Evolutionary conservation across 2,888 invertebrate species (phyloP).

Genomic region (Morpho achilles): DNA sequence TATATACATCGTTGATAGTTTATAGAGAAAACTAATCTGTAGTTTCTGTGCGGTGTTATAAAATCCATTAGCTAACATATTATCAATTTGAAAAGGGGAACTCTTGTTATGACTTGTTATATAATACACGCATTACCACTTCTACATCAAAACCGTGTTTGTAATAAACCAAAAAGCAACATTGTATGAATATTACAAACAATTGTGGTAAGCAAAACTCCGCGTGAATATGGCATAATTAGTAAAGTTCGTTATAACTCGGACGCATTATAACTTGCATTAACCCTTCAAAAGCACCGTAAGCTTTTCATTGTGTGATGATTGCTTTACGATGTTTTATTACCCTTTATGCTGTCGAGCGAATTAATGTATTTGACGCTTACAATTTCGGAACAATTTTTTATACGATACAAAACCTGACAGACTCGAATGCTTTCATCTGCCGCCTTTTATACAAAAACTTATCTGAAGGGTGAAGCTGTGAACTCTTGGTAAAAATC

Average conservation of each 20-base stretch:
- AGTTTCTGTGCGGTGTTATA: too few relatives aligned
- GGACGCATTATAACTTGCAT: background rate
- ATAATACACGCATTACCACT: too few relatives aligned
- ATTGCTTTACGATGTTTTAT: constrained; percentile 8
- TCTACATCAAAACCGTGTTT: too few relatives aligned
- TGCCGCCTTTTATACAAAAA: too few relatives aligned
- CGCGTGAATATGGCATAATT: background rate
- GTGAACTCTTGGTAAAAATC: too few relatives aligned
- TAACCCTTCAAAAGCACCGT: background rate
- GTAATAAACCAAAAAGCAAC: too few relatives aligned
- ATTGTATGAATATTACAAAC: too few relatives aligned
- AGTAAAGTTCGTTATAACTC: background rate
- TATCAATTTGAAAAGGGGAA: too few relatives aligned
- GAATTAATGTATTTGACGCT: constrained; percentile 9
- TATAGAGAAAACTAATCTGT: too few relatives aligned
- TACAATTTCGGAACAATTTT: constrained; percentile 1
- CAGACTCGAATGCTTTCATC: background rate
- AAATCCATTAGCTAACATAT: too few relatives aligned
- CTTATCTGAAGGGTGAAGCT: background rate
- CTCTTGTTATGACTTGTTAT: too few relatives aligned
- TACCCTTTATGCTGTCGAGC: constrained; percentile 11
- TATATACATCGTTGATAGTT: too few relatives aligned
- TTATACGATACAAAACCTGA: background rate
- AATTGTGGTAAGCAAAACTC: background rate
- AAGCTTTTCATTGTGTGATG: constrained; percentile 5